Evolutionary conservation across 1,140 invertebrate species (phyloP).

Genomic region (Palaemon carinicauda): DNA sequence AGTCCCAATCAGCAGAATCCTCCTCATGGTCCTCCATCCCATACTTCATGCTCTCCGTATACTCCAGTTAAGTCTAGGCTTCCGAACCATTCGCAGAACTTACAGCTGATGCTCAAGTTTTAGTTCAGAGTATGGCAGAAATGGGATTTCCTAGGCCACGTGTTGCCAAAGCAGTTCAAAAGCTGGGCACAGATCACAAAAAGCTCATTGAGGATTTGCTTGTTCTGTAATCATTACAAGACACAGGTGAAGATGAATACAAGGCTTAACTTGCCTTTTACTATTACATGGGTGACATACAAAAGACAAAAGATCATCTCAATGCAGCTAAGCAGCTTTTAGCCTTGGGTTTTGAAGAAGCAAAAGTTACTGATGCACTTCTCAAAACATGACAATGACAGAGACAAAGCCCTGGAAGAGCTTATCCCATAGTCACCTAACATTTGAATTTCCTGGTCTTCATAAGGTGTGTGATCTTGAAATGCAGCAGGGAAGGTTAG

Average conservation of each 20-base stretch:
- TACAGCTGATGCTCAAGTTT: conserved; percentile 61
- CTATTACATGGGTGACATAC: conserved; percentile 45
- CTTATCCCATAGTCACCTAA: conserved; percentile 41
- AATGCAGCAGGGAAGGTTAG: no score
- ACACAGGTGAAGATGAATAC: conserved; percentile 49
- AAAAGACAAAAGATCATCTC: conserved; percentile 48
- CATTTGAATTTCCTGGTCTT: not conserved
- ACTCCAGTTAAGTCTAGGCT: conserved; percentile 22
- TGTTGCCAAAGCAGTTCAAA: conserved; percentile 64
- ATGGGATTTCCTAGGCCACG: conserved; percentile 65
- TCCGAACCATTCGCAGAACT: conserved; percentile 63
- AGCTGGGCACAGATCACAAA: conserved; percentile 65
- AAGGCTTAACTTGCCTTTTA: conserved; percentile 53
- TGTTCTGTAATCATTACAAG: conserved; percentile 47
- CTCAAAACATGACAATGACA: conserved; percentile 64
- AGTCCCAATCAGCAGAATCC: conserved; percentile 16
- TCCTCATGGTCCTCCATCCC: not conserved
- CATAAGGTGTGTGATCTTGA: not conserved
- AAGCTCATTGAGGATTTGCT: conserved; percentile 61
- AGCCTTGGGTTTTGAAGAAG: conserved; percentile 65
- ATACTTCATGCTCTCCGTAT: not conserved
- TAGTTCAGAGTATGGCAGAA: conserved; percentile 63
- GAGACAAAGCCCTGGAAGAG: conserved; percentile 65
- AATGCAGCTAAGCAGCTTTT: conserved; percentile 60
- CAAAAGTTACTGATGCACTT: conserved; percentile 64